Conservation (phyloP, 2,797 vertebrate species). For the Chelmon rostratus region DNA sequence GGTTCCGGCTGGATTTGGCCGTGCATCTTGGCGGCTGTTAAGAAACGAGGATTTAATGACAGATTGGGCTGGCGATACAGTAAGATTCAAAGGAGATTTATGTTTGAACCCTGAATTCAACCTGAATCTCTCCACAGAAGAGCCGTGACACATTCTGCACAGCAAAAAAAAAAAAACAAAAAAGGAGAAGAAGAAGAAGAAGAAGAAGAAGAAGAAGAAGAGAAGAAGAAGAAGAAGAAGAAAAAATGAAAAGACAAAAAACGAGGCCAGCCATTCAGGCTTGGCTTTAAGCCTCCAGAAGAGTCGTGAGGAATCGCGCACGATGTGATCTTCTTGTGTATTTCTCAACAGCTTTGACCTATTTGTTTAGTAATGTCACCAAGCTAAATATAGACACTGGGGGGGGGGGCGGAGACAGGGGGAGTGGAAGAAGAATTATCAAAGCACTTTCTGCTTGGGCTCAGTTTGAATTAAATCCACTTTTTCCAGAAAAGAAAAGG, state of each 20-base stretch:
- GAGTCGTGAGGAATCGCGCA: slow-evolving; percentile 54
- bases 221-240: too few relatives aligned
- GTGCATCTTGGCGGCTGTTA: slow-evolving; percentile 32
- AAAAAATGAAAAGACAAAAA: slow-evolving; percentile 1
- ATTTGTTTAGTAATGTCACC: slow-evolving; percentile 77
- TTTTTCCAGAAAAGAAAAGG: slow-evolving; percentile 27
- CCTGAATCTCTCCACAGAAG: slow-evolving; percentile 31
- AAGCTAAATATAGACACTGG: slow-evolving; percentile 74
- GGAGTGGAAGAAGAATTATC: slow-evolving; percentile 46
- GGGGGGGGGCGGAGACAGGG: slow-evolving; percentile 12
- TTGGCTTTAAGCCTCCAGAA: slow-evolving; percentile 34
- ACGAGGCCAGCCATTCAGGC: slow-evolving; percentile 38
- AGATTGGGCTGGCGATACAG: slow-evolving; percentile 39
- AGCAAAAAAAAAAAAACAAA: background rate
- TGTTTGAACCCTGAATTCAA: slow-evolving; percentile 41
- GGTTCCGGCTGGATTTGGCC: slow-evolving; percentile 32
- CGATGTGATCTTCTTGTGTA: slow-evolving; percentile 56
- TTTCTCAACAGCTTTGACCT: slow-evolving; percentile 77
- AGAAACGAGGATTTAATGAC: slow-evolving; percentile 48
- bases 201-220: too few relatives aligned
- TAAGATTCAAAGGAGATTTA: slow-evolving; percentile 30
- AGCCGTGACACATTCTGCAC: background rate
- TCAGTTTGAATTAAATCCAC: slow-evolving; percentile 64
- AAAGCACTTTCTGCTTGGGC: slow-evolving; percentile 56
- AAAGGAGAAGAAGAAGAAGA: too few relatives aligned